Conservation (phyloP, 2,888 invertebrate species). For the Drosophila borealis region DNA sequence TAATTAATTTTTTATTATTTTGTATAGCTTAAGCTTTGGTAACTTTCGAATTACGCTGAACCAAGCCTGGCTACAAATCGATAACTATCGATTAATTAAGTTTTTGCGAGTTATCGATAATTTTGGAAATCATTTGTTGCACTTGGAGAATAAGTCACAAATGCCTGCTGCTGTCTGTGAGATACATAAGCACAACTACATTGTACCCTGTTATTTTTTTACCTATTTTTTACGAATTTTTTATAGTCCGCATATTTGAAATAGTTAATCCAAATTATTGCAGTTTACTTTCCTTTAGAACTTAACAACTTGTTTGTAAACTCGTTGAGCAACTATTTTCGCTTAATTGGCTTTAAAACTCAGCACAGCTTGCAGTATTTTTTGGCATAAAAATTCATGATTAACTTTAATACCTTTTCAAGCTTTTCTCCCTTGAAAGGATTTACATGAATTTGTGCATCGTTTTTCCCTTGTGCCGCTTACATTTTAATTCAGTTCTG, state of each 20-base stretch:
- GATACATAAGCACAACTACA: neutral
- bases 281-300: neutral
- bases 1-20: no score
- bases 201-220: neutral
- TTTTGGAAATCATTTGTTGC: no score
- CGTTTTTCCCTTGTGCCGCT: conserved; percentile 28
- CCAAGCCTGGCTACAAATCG: no score
- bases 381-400: neutral
- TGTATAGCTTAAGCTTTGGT: no score
- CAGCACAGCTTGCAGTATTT: neutral
- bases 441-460: conserved; percentile 40
- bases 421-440: conserved; percentile 13
- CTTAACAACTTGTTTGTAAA: neutral
- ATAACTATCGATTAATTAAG: no score
- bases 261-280: neutral
- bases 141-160: no score
- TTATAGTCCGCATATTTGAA: no score
- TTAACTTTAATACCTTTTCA: conserved; percentile 17
- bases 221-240: no score
- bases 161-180: neutral
- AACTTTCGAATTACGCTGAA: no score
- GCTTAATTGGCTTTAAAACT: neutral
- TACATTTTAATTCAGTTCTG: conserved; percentile 46
- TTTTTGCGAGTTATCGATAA: no score
- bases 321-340: conserved; percentile 7